These are phyloP conservation scores for Holothuria glaberrima DNA, from an alignment of 35 echinoderm and acorn worm genomes.

Conservation along the genomic window DNA sequence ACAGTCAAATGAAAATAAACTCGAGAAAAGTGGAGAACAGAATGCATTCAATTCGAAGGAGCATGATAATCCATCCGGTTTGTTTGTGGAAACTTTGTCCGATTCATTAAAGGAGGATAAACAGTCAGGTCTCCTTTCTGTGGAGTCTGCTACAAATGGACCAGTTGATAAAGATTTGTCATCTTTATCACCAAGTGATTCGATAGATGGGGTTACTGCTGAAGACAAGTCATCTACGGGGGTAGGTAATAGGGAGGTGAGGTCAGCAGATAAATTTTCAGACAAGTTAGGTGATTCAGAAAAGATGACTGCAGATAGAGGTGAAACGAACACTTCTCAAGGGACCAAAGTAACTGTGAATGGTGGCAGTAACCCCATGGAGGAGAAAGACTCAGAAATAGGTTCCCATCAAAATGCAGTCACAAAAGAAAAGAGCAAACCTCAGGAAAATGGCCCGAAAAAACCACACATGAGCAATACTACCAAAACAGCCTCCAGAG, in stretches of 20 bases:
- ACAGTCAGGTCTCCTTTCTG: background rate
- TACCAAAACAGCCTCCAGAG: background rate
- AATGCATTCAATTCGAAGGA: too few species aligned
- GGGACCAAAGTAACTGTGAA: conserved; percentile 28
- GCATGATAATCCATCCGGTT: too few species aligned
- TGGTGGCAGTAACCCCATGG: background rate
- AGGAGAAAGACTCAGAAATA: conserved; percentile 18
- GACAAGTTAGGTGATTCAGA: too few species aligned
- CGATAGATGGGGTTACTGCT: too few species aligned
- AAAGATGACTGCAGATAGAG: too few species aligned
- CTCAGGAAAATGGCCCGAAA: conserved; percentile 17
- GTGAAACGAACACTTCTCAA: background rate
- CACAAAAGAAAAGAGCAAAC: conserved; percentile 17
- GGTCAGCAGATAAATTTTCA: too few species aligned
- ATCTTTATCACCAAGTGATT: too few species aligned
- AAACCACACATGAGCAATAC: conserved; percentile 36
- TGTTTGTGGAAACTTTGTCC: background rate
- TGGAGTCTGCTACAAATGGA: background rate
- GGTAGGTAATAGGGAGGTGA: too few species aligned
- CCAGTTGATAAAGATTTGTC: background rate
- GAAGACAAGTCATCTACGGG: too few species aligned
- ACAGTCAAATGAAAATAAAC: too few species aligned
- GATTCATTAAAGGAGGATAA: conserved; percentile 5
- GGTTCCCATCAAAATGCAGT: background rate
- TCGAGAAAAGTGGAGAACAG: too few species aligned